Percentiles rank a stretch among this genome's conserved stretches.
Conservation (phyloP, 2,797 vertebrate species). For the Arnoldichthys spilopterus region DNA sequence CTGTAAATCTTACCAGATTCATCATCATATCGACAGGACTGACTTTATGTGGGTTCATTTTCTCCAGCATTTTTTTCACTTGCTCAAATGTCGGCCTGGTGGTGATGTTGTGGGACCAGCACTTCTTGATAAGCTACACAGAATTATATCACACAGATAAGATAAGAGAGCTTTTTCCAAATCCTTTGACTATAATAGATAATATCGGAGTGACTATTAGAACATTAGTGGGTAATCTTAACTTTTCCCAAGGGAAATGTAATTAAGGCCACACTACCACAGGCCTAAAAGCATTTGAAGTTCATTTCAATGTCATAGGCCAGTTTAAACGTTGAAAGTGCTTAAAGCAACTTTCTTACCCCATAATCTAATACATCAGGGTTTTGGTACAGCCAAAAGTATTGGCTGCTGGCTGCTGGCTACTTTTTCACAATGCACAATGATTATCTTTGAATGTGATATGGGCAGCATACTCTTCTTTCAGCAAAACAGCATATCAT, state of each 20-base stretch:
- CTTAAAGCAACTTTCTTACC: neutral
- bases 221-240: neutral
- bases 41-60: slow-evolving; percentile 82
- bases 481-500: neutral
- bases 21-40: slow-evolving; percentile 85
- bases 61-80: slow-evolving; percentile 80
- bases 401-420: neutral
- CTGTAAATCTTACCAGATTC: slow-evolving; percentile 75
- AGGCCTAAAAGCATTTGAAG: neutral
- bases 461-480: neutral
- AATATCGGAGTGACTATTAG: neutral
- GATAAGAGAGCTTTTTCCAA: neutral
- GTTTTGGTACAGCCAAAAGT: neutral
- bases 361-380: neutral
- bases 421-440: neutral
- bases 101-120: slow-evolving; percentile 74
- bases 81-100: slow-evolving; percentile 80
- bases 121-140: slow-evolving; percentile 77
- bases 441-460: neutral
- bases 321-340: neutral
- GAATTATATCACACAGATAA: slow-evolving; percentile 12
- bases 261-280: neutral
- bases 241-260: neutral
- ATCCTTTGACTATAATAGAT: neutral
- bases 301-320: neutral